Percentiles rank a stretch among this genome's conserved stretches.
These are phyloP conservation scores for Lithophane ornitopus DNA, from an alignment of 2,888 invertebrate species.

Conservation along the genomic window DNA sequence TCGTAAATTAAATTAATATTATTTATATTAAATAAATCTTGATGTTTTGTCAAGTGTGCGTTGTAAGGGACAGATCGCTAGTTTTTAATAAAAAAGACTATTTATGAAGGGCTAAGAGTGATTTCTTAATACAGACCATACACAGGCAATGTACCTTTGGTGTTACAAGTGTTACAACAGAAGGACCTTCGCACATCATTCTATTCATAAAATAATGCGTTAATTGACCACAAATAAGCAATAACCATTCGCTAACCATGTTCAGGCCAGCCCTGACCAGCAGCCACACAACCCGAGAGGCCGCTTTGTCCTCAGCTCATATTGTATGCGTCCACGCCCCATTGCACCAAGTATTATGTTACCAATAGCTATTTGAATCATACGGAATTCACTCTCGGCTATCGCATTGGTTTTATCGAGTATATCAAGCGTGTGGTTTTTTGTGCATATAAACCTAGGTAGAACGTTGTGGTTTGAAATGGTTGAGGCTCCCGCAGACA, in stretches of 20 bases:
- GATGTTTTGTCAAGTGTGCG: not conserved
- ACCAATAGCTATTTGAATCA: conserved; percentile 28
- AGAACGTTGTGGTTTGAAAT: not conserved
- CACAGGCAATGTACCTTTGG: not conserved
- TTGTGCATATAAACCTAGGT: not conserved
- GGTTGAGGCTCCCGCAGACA: not conserved
- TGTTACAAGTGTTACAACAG: conserved; percentile 15
- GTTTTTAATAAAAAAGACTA: not conserved
- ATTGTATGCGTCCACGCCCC: conserved; percentile 62
- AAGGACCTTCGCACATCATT: conserved; percentile 11
- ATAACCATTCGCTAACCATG: conserved; percentile 3
- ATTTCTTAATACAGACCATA: not conserved
- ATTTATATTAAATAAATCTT: too few species aligned
- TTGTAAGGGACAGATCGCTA: not conserved
- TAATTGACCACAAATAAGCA: conserved; percentile 9
- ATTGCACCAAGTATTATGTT: conserved; percentile 51
- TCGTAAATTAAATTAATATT: too few species aligned
- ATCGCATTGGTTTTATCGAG: not conserved
- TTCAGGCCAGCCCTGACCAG: conserved; percentile 30
- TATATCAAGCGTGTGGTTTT: not conserved
- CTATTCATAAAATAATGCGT: not conserved
- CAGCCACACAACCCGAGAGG: conserved; percentile 36
- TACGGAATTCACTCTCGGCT: conserved; percentile 14
- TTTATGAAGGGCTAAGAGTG: not conserved
- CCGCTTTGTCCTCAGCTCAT: conserved; percentile 59